phyloP scores from a whole-genome alignment of 2,888 invertebrate species.

The Dynastes maya region DNA sequence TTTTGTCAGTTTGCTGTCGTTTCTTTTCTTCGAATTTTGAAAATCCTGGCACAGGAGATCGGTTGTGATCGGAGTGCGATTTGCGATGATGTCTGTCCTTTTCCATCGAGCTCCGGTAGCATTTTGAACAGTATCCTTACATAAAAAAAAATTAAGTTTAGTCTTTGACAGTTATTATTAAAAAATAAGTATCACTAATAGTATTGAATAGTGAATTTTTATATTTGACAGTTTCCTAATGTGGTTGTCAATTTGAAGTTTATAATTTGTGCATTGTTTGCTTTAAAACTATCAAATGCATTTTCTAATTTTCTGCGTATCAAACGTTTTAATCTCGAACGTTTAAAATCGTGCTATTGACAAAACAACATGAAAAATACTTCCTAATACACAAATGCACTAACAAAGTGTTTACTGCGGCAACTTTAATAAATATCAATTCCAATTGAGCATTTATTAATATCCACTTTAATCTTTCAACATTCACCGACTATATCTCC shows the following conservation, averaged over 20 bases:
- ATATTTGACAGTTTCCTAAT: neutral
- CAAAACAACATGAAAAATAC: too few relatives aligned
- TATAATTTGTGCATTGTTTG: too few relatives aligned
- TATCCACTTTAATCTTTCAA: conserved; percentile 1
- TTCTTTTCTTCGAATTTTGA: conserved; percentile 91
- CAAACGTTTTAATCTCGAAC: too few relatives aligned
- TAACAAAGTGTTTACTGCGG: too few relatives aligned
- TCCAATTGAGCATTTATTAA: too few relatives aligned
- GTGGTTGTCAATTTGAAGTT: neutral
- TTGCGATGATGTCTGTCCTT: conserved; percentile 74
- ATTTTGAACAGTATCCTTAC: conserved; percentile 92
- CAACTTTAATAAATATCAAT: too few relatives aligned
- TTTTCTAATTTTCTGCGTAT: too few relatives aligned
- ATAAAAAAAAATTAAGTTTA: too few relatives aligned
- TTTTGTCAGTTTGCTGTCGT: conserved; percentile 80
- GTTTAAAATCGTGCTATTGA: too few relatives aligned
- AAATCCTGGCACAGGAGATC: conserved; percentile 75
- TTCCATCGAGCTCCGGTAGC: conserved; percentile 87
- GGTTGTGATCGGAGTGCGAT: conserved; percentile 61
- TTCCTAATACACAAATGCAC: too few relatives aligned
- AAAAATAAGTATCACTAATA: neutral
- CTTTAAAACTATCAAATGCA: too few relatives aligned
- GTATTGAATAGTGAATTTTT: neutral
- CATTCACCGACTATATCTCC: neutral
- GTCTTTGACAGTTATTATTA: conserved; percentile 51